Evolutionary conservation across 1,140 invertebrate genomes (phyloP).

Genomic region (Drosophila hydei): DNA sequence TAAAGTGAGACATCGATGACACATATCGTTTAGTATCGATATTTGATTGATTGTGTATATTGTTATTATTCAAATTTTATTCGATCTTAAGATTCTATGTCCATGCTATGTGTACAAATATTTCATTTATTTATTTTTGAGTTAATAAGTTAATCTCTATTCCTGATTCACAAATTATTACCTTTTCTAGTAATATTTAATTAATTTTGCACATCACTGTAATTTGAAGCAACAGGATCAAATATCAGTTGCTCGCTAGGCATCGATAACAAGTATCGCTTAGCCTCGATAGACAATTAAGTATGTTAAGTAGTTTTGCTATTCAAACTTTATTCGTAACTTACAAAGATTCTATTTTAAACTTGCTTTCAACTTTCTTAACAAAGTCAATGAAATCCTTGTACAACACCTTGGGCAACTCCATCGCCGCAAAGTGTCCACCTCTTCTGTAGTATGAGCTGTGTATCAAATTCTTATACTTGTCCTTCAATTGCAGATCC

Average conservation of each 20-base stretch:
- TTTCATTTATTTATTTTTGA: too few relatives aligned
- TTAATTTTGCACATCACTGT: neutral
- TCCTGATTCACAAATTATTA: too few relatives aligned
- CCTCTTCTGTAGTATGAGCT: constrained; percentile 87
- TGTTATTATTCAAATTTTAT: too few relatives aligned
- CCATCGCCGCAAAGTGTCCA: constrained; percentile 94
- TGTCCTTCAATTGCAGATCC: constrained; percentile 86
- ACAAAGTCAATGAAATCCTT: constrained; percentile 87
- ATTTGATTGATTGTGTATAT: neutral
- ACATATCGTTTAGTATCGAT: constrained; percentile 1
- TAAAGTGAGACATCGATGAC: neutral
- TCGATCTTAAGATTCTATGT: too few relatives aligned
- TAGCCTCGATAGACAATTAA: neutral
- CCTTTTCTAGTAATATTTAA: too few relatives aligned
- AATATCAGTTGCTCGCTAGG: neutral
- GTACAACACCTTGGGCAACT: constrained; percentile 89
- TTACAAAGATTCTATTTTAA: constrained; percentile 63
- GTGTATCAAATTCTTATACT: constrained; percentile 88
- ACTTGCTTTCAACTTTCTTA: constrained; percentile 72
- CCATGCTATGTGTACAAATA: too few relatives aligned
- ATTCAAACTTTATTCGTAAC: constrained; percentile 13
- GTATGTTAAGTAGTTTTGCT: neutral
- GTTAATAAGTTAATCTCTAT: too few relatives aligned
- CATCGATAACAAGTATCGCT: constrained; percentile 5
- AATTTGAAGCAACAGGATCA: constrained; percentile 18